Evolutionary conservation across 2,888 invertebrate species (phyloP), one percentile per base, ranked within the genome.

Genomic region (Caradrina kadenii): DNA sequence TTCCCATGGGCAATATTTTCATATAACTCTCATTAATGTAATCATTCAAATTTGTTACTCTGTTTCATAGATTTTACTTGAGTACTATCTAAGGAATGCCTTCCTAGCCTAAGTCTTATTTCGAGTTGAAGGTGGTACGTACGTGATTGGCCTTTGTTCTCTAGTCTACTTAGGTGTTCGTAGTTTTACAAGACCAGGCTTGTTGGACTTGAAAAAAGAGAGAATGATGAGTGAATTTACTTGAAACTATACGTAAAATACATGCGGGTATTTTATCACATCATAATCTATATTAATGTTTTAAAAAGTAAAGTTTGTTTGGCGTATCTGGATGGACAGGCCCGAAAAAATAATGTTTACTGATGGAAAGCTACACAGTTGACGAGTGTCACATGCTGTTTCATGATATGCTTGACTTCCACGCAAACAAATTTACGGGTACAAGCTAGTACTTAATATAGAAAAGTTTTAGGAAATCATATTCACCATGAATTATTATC

Each of bases 141-240:
- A 79, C 71, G 70, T 72, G 68, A 75, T 76, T 84, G 63, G 63
- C 58, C 75, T 78, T 76, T 83, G 73, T 84, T 84, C 84, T 62
- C 45, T 21, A 56, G 10, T 42, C 31, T 59, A 66, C 53, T 65
- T 60, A 35, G 35, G 35, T 66, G 53, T 19, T 42, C 45, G 8
- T 19, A 58, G 39, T 52, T 42, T 31, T 26, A 60, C 54, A 39
- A 65, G 5, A 53, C 4, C 10, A 1, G n/a, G 6, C n/a, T 17
- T 61, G 42, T 35, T 15, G n/a, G 13, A 50, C 11, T 35, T 22
- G 11, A 15, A 22, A 13, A 11, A 50, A 45, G n/a, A n/a, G n/a
- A n/a, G n/a, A n/a, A n/a, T n/a, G n/a, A n/a, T 35, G 13, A 52
- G 21, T 21, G 15, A 60, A 26, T 21, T 73, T 42, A 42, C 11